Percentiles rank a stretch among this genome's conserved stretches.
Conservation (phyloP, 2,888 invertebrate genomes). For the Deilephila elpenor region DNA sequence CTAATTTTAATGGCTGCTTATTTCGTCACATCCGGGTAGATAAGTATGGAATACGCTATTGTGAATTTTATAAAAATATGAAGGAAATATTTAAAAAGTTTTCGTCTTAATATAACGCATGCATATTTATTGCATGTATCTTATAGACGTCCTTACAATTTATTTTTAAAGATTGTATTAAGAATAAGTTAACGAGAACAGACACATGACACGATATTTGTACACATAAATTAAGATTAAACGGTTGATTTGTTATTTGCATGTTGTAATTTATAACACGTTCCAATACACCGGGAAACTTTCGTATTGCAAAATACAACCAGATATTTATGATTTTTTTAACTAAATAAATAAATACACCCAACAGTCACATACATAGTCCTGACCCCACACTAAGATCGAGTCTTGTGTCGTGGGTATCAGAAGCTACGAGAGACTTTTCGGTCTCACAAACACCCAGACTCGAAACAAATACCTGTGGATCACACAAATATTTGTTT, state of each 20-base stretch:
- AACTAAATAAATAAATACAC: no score
- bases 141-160: background rate
- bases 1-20: conserved; percentile 85
- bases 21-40: conserved; percentile 76
- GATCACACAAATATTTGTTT: no score
- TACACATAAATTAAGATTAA: conserved; percentile 24
- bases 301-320: background rate
- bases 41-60: conserved; percentile 63
- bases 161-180: conserved; percentile 28
- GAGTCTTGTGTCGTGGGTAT: no score
- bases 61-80: conserved; percentile 33
- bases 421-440: no score
- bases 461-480: no score
- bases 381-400: no score
- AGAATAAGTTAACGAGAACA: conserved; percentile 23
- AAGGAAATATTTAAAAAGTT: background rate
- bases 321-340: background rate
- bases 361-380: no score
- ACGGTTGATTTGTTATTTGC: conserved; percentile 21
- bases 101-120: background rate
- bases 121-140: conserved; percentile 11
- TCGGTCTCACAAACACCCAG: no score
- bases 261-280: conserved; percentile 20
- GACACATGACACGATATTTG: conserved; percentile 21
- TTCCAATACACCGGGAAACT: conserved; percentile 4